These are phyloP conservation scores for Grammomys dolichurus DNA, from an alignment of 2,113 vertebrate species.

Conservation along the genomic window DNA sequence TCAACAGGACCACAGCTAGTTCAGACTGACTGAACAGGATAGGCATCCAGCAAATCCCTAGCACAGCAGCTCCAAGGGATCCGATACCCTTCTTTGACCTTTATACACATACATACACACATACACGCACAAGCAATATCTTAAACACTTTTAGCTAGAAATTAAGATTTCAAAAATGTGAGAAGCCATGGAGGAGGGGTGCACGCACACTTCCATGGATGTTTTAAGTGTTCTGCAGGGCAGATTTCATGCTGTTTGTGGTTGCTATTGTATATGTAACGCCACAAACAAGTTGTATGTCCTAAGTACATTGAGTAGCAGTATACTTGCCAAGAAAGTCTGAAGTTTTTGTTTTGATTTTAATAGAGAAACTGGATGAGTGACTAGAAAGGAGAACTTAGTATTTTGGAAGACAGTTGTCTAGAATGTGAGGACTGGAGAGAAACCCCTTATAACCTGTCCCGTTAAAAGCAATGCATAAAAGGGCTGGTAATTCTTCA, in stretches of 20 bases:
- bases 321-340: neutral
- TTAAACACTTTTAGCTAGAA: neutral
- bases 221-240: neutral
- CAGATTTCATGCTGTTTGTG: neutral
- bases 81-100: no score
- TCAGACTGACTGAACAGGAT: neutral
- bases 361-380: neutral
- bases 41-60: neutral
- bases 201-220: neutral
- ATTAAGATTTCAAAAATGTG: neutral
- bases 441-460: neutral
- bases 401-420: neutral
- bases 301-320: neutral
- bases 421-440: neutral
- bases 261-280: neutral
- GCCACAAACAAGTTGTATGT: neutral
- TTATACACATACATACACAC: neutral
- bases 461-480: neutral
- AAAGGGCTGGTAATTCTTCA: neutral
- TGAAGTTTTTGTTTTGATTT: slow-evolving; percentile 4
- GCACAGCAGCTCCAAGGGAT: neutral
- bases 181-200: neutral
- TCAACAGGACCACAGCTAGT: neutral
- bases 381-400: neutral
- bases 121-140: neutral